Evolutionary conservation across 2,797 vertebrate species (phyloP).

Genomic region (Odontamblyopus lacepedii): DNA sequence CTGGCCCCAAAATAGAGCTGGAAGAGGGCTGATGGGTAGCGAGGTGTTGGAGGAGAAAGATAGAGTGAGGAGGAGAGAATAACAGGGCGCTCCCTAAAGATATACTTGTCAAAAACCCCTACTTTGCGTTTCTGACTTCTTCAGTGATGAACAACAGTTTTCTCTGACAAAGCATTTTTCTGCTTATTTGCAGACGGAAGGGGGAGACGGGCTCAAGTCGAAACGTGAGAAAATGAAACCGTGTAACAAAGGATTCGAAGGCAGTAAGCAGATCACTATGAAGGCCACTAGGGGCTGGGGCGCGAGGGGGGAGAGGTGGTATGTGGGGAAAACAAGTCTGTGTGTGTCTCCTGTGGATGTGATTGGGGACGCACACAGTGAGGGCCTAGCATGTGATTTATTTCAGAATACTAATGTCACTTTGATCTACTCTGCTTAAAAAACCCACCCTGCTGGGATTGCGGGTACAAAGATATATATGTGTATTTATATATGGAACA

Average conservation of each 20-base stretch:
- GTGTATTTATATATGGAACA: conserved; percentile 49
- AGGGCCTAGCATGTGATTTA: conserved; percentile 74
- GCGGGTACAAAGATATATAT: conserved; percentile 48
- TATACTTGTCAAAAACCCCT: conserved; percentile 71
- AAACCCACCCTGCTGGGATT: conserved; percentile 67
- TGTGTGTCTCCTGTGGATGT: conserved; percentile 63
- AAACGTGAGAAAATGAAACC: conserved; percentile 69
- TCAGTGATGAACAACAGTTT: conserved; percentile 65
- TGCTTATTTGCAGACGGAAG: conserved; percentile 73
- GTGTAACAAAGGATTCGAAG: conserved; percentile 71
- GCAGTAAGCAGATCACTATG: conserved; percentile 69
- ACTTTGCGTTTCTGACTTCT: conserved; percentile 73
- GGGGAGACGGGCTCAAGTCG: conserved; percentile 62
- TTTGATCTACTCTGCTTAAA: conserved; percentile 74
- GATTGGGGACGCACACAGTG: conserved; percentile 67
- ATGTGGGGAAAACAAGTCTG: conserved; percentile 24
- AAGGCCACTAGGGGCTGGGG: conserved; percentile 65
- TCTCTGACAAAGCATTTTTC: conserved; percentile 75
- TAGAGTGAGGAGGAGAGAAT: conserved; percentile 31
- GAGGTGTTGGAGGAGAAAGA: conserved; percentile 28
- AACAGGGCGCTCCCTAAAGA: conserved; percentile 61
- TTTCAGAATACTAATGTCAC: conserved; percentile 80
- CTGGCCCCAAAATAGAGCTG: conserved; percentile 23
- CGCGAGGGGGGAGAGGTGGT: not conserved
- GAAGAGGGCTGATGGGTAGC: conserved; percentile 32